Conservation (phyloP, 2,888 invertebrate genomes). For the Acronicta leporina region DNA sequence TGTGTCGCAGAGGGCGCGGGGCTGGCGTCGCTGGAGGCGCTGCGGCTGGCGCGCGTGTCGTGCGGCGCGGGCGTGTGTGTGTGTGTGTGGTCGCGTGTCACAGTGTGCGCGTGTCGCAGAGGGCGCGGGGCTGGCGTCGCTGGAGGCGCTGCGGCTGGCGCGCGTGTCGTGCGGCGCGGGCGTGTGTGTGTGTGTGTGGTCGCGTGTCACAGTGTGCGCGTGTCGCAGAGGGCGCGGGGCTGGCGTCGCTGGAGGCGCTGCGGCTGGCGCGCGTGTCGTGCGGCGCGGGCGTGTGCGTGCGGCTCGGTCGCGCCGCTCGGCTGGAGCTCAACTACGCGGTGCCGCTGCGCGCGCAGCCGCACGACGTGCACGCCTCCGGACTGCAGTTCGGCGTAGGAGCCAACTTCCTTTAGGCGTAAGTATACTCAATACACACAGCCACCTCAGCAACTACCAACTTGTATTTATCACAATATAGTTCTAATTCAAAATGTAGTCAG, state of each 20-base stretch:
- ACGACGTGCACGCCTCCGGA: slow-evolving; percentile 86
- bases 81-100: slow-evolving; percentile 76
- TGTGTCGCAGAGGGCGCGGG: slow-evolving; percentile 62
- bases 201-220: background rate
- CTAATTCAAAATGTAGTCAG: no score
- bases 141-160: slow-evolving; percentile 83
- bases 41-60: slow-evolving; percentile 91
- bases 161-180: slow-evolving; percentile 92
- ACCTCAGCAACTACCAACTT: no score
- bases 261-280: slow-evolving; percentile 91
- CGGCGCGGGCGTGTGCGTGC: slow-evolving; percentile 90
- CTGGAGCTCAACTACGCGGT: slow-evolving; percentile 98
- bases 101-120: background rate
- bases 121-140: slow-evolving; percentile 71
- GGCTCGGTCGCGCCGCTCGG: slow-evolving; percentile 94
- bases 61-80: slow-evolving; percentile 91
- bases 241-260: slow-evolving; percentile 76
- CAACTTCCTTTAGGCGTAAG: slow-evolving; percentile 89
- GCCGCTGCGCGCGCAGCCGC: slow-evolving; percentile 91
- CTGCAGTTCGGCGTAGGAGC: slow-evolving; percentile 96
- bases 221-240: slow-evolving; percentile 84
- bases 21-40: slow-evolving; percentile 72
- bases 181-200: slow-evolving; percentile 89
- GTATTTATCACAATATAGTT: no score
- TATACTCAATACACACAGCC: background rate